Conservation (phyloP, 2,888 invertebrate genomes). For the Pristionchus entomophagus region DNA sequence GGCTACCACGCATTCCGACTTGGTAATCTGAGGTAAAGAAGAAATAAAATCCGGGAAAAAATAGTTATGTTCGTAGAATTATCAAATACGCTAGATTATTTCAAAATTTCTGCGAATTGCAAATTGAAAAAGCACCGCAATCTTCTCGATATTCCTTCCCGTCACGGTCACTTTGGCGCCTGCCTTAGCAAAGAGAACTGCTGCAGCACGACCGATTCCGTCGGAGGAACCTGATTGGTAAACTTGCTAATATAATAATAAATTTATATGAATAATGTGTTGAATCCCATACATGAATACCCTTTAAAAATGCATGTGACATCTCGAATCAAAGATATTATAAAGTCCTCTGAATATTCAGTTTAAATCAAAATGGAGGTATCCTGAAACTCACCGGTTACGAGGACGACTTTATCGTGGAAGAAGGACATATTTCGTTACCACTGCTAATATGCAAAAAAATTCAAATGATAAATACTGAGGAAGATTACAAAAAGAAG, state of each 20-base stretch:
- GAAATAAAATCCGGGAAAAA: background rate
- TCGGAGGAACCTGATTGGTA: constrained; percentile 25
- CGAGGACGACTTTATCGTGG: constrained; percentile 20
- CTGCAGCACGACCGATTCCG: constrained; percentile 32
- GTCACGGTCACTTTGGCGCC: constrained; percentile 44
- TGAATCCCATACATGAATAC: too few species aligned
- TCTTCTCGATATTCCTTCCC: background rate
- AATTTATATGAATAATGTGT: too few species aligned
- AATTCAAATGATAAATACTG: too few species aligned
- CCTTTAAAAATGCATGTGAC: too few species aligned
- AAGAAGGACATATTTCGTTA: constrained; percentile 40
- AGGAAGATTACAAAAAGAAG: background rate
- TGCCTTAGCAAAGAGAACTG: constrained; percentile 17
- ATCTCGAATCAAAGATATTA: too few species aligned
- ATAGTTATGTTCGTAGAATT: too few species aligned
- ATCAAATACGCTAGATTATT: too few species aligned
- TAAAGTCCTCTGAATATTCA: too few species aligned
- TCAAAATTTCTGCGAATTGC: too few species aligned
- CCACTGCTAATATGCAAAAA: too few species aligned
- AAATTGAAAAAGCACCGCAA: background rate
- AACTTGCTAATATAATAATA: too few species aligned
- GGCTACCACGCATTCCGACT: constrained; percentile 8
- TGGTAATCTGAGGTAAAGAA: background rate
- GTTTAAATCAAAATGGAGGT: too few species aligned
- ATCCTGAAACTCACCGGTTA: constrained; percentile 35